phyloP scores from a whole-genome alignment of 2,888 invertebrate species.

The Cynaeus angustus region DNA sequence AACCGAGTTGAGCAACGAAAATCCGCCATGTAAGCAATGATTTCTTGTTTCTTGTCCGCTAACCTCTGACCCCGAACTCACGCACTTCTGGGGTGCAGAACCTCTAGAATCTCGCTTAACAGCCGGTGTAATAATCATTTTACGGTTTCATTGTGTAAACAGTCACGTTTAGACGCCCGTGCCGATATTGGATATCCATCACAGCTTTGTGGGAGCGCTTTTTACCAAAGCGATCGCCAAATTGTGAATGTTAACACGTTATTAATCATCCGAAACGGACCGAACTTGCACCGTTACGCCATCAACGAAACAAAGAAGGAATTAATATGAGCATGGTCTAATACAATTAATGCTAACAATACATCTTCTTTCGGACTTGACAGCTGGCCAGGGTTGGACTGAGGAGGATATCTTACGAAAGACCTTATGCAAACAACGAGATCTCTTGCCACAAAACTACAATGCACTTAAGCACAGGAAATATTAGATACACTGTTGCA shows the following conservation, averaged over 20 bases:
- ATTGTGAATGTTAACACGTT: slow-evolving; percentile 42
- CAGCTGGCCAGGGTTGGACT: slow-evolving; percentile 16
- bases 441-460: neutral
- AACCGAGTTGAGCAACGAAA: slow-evolving; percentile 44
- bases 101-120: slow-evolving; percentile 21
- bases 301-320: slow-evolving; percentile 38
- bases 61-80: slow-evolving; percentile 45
- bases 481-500: slow-evolving; percentile 12
- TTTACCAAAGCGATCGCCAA: slow-evolving; percentile 27
- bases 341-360: slow-evolving; percentile 29
- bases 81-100: slow-evolving; percentile 33
- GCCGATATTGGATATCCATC: slow-evolving; percentile 21
- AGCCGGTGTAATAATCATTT: slow-evolving; percentile 36
- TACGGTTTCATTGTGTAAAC: slow-evolving; percentile 43
- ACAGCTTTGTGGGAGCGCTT: slow-evolving; percentile 14
- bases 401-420: slow-evolving; percentile 7
- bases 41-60: slow-evolving; percentile 35
- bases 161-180: slow-evolving; percentile 41
- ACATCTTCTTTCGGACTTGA: slow-evolving; percentile 30
- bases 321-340: slow-evolving; percentile 33
- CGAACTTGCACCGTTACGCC: slow-evolving; percentile 31
- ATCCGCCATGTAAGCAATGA: slow-evolving; percentile 37
- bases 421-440: neutral
- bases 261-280: slow-evolving; percentile 33
- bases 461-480: slow-evolving; percentile 8